phyloP scores from a whole-genome alignment of 2,797 vertebrate genomes.

The Miopithecus talapoin region DNA sequence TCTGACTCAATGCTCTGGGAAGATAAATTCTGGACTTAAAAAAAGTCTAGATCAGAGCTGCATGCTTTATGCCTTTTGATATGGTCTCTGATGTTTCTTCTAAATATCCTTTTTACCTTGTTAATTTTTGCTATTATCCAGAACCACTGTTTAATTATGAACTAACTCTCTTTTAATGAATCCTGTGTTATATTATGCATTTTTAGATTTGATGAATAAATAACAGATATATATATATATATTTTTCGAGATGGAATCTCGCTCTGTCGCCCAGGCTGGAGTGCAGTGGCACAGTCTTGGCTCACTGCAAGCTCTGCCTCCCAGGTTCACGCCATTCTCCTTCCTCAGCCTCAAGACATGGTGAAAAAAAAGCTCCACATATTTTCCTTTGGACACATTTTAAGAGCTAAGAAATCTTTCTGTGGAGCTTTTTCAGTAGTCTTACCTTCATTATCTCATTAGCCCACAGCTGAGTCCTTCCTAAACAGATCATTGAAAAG shows the following conservation, averaged over 20 bases:
- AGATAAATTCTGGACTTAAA: not conserved
- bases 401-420: not conserved
- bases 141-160: not conserved
- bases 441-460: not conserved
- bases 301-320: too few species aligned
- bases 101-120: not conserved
- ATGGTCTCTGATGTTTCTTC: not conserved
- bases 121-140: not conserved
- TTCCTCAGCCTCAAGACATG: not conserved
- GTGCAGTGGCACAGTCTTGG: too few species aligned
- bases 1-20: not conserved
- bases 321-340: too few species aligned
- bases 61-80: not conserved
- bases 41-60: not conserved
- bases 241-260: too few species aligned
- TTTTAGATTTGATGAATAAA: slow-evolving; percentile 24
- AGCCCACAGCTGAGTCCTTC: not conserved
- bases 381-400: not conserved
- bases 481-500: not conserved
- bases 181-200: not conserved
- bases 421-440: not conserved
- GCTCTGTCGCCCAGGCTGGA: fast-evolving
- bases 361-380: not conserved
- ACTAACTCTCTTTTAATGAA: not conserved
- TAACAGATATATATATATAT: not conserved